These are phyloP conservation scores for Ectobius pallidus DNA, from an alignment of 2,888 invertebrate genomes.

Conservation along the genomic window DNA sequence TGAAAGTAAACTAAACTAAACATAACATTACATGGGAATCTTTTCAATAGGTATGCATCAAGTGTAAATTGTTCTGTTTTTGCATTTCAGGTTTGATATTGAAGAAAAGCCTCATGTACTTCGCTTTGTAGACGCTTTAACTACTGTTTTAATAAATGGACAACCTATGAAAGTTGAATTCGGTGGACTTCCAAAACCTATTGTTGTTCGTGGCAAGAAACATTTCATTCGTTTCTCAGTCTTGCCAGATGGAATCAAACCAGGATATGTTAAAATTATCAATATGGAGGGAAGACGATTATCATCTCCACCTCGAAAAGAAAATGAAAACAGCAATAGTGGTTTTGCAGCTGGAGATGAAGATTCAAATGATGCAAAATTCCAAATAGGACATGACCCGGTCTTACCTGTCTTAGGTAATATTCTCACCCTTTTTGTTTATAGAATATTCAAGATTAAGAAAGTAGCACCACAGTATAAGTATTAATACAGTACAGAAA, in stretches of 20 bases:
- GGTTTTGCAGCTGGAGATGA: conserved; percentile 48
- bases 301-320: conserved; percentile 47
- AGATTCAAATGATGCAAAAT: conserved; percentile 30
- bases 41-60: too few species aligned
- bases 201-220: conserved; percentile 74
- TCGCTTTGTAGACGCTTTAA: conserved; percentile 78
- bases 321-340: conserved; percentile 49
- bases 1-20: too few species aligned
- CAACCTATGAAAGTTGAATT: conserved; percentile 75
- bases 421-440: too few species aligned
- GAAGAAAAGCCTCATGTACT: conserved; percentile 75
- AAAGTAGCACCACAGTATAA: too few species aligned
- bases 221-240: conserved; percentile 83
- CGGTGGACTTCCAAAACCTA: conserved; percentile 82
- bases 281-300: conserved; percentile 72
- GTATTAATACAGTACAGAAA: too few species aligned
- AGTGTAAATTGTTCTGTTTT: conserved; percentile 18
- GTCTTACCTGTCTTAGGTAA: conserved; percentile 50
- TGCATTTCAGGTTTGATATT: conserved; percentile 63
- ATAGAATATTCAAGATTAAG: too few species aligned
- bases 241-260: conserved; percentile 72
- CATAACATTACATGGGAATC: too few species aligned
- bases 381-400: conserved; percentile 47
- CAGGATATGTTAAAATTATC: conserved; percentile 71
- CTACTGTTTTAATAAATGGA: conserved; percentile 79